phyloP scores from a whole-genome alignment of 2,888 invertebrate genomes.

The Thecophora atra region DNA sequence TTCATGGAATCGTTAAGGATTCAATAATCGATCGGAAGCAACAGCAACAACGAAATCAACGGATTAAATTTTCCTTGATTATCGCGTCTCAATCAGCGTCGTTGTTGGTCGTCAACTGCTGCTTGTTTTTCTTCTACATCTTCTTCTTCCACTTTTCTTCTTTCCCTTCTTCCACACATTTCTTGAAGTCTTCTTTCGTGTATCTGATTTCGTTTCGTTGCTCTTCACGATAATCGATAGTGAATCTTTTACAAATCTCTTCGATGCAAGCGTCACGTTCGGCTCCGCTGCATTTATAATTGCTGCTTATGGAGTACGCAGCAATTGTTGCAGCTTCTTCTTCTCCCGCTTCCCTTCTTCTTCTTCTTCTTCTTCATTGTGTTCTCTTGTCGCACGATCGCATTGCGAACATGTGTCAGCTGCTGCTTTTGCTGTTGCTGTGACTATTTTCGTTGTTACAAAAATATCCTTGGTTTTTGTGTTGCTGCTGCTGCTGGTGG shows the following conservation, averaged over 20 bases:
- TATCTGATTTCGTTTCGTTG: constrained; percentile 24
- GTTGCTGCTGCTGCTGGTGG: constrained; percentile 34
- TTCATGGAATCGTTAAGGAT: neutral
- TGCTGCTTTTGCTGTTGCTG: constrained; percentile 11
- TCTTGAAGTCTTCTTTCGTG: neutral
- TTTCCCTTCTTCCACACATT: neutral
- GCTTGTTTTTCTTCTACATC: neutral
- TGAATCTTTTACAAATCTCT: constrained; percentile 13
- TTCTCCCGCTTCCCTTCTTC: constrained; percentile 34
- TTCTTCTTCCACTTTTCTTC: neutral
- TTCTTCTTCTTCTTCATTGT: constrained; percentile 37
- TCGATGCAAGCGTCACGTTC: constrained; percentile 13
- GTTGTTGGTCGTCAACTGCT: constrained; percentile 9
- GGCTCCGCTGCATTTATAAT: constrained; percentile 58
- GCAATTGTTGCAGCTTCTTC: constrained; percentile 42
- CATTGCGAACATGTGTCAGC: constrained; percentile 52
- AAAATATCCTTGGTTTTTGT: neutral
- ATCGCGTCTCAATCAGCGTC: constrained; percentile 1
- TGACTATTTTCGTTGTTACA: neutral
- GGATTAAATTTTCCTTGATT: neutral
- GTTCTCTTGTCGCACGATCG: constrained; percentile 30
- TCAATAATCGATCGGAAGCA: neutral
- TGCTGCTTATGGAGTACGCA: constrained; percentile 58
- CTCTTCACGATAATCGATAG: constrained; percentile 4
- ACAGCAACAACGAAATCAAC: neutral